phyloP scores from a whole-genome alignment of 1,140 invertebrate species.

The Drosophila varians region DNA sequence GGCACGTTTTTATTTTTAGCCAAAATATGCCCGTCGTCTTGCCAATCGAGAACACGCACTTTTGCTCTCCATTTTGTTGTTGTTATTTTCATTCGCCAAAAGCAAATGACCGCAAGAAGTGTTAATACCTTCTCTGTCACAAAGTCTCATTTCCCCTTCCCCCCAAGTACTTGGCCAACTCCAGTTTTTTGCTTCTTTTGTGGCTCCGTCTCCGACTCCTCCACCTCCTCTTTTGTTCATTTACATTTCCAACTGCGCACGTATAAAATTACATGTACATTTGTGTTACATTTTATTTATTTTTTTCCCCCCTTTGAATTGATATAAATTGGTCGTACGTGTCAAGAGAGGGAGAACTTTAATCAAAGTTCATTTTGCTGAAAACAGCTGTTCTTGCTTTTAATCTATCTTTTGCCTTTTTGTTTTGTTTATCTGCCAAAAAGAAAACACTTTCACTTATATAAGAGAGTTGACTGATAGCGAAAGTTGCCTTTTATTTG shows the following conservation, averaged over 20 bases:
- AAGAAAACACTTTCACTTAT: slow-evolving; percentile 41
- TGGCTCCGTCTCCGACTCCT: slow-evolving; percentile 10
- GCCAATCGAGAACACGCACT: slow-evolving; percentile 67
- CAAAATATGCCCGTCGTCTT: slow-evolving; percentile 58
- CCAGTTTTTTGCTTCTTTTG: slow-evolving; percentile 12
- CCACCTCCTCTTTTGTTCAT: slow-evolving; percentile 23
- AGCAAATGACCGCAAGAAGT: slow-evolving; percentile 74
- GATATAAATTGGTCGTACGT: slow-evolving; percentile 33
- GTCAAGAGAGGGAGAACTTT: slow-evolving; percentile 15
- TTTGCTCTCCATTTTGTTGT: slow-evolving; percentile 2
- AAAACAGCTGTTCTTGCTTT: slow-evolving; percentile 46
- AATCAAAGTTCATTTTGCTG: slow-evolving; percentile 16
- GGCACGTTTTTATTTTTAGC: slow-evolving; percentile 74
- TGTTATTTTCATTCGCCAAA: slow-evolving; percentile 27
- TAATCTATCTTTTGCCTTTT: slow-evolving; percentile 37
- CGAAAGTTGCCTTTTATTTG: slow-evolving; percentile 19
- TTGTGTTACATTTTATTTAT: slow-evolving; percentile 34
- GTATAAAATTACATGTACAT: slow-evolving; percentile 72
- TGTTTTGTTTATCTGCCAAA: slow-evolving; percentile 38
- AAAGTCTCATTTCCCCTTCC: too few species aligned
- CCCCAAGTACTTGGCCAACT: slow-evolving; percentile 27
- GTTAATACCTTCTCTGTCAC: slow-evolving; percentile 51
- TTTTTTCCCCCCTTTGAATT: slow-evolving; percentile 26
- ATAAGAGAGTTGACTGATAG: slow-evolving; percentile 36
- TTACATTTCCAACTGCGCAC: slow-evolving; percentile 77